A percentile compares a stretch with the other conserved stretches of the same genome.
Conservation (phyloP, 2,888 invertebrate genomes). For the Tipula lateralis region DNA sequence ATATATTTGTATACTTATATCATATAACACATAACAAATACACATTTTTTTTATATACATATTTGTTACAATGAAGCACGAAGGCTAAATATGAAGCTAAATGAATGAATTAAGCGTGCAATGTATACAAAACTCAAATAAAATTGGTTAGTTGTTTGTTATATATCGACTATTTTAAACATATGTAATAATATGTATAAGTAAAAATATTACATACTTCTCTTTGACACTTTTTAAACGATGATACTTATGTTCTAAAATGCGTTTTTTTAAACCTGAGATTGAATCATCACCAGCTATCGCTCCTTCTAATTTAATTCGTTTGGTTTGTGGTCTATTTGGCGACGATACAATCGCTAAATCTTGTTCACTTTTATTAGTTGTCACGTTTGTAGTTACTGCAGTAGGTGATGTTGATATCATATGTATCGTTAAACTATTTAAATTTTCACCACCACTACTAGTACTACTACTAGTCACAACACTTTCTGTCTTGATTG, state of each 20-base stretch:
- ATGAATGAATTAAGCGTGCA: not conserved
- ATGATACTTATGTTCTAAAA: slow-evolving; percentile 66
- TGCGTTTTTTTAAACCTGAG: slow-evolving; percentile 58
- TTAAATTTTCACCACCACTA: slow-evolving; percentile 4
- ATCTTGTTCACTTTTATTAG: slow-evolving; percentile 25
- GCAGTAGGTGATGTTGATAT: slow-evolving; percentile 20
- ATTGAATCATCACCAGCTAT: slow-evolving; percentile 48
- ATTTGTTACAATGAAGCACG: not conserved
- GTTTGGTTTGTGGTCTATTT: not conserved
- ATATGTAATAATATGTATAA: not conserved
- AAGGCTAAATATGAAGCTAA: not conserved
- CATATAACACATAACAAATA: not conserved
- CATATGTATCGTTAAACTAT: slow-evolving; percentile 28
- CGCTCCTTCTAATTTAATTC: slow-evolving; percentile 32
- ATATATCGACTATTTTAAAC: not conserved
- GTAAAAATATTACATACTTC: slow-evolving; percentile 46
- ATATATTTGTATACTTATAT: not conserved
- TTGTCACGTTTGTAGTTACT: slow-evolving; percentile 25
- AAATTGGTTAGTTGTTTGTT: not conserved
- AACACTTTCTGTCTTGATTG: slow-evolving; percentile 29
- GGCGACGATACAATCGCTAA: not conserved
- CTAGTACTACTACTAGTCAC: slow-evolving; percentile 27
- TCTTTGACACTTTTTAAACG: slow-evolving; percentile 66
- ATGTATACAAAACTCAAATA: not conserved
- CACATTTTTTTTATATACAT: not conserved